Base-by-base conservation (phyloP, 2,113 vertebrate species). In the Hippocampus abdominalis region DNA sequence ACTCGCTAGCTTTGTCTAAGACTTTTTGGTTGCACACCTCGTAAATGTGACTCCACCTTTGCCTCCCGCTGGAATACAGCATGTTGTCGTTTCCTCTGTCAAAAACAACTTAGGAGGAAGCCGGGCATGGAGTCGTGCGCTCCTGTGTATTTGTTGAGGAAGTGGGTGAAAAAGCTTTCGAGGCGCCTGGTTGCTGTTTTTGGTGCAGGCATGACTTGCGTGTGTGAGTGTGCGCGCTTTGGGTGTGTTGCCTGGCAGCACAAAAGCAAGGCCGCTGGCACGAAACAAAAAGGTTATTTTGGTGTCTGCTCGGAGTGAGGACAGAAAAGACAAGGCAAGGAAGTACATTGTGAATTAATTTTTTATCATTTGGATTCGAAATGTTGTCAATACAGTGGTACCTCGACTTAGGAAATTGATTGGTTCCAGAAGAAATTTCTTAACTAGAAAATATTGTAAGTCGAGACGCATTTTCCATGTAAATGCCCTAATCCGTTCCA, bases 81-180 rank as follows among this genome's bases (percentile, higher is more conserved):
- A 69, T 64, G 13, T 71, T 85, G 82, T 87, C 86, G 74, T 88
- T 89, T 83, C 80, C 83, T 75, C 71, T 62, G 64, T 77, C 49
- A 25, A 56, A 70, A 75, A 74, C 48, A 70, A 42, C 64, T 1
- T 1, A 5, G 1, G 42, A 51, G 60, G 67, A 87, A 80, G 75
- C 40, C 5, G 64, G 68, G 56, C 54, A 21, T 3, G 27, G 36
- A 71, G 64, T 70, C 36, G 53, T 8, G 56, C 13, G 59, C 15
- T 61, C 60, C 44, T 18, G 21, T 61, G 3, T 61, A 18, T 36
- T 18, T 21, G 16, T 36, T 36, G 75, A 73, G 18, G 79, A 74
- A 27, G 53, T 62, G 12, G 75, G 76, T 39, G 67, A 73, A 66
- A 66, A 69, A 48, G 32, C 61, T 70, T 66, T 10, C 68, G 48